Conservation (phyloP, 2,888 invertebrate species). For the Chrysomela aeneicollis region DNA sequence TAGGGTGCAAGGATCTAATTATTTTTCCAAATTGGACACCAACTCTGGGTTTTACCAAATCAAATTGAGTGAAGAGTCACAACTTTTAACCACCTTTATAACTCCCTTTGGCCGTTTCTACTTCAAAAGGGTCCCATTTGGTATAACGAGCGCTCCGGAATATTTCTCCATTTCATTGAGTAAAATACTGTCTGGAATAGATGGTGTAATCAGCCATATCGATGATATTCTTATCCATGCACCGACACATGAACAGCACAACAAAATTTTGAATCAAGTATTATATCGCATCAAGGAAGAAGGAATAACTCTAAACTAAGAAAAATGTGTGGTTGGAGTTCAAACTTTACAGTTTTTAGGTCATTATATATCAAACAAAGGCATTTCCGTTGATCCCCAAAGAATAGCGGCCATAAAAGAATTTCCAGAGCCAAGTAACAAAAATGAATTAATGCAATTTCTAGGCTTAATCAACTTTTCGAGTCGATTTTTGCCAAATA, state of each 20-base stretch:
- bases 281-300: not conserved
- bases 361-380: not conserved
- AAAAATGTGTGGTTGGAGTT: not conserved
- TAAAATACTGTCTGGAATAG: no score
- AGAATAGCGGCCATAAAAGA: not conserved
- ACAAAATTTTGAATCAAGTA: not conserved
- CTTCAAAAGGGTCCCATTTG: no score
- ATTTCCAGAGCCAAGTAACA: not conserved
- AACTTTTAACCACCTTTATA: no score
- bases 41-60: no score
- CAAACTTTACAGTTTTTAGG: not conserved
- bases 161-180: no score
- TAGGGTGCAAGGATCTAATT: not conserved
- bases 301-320: not conserved
- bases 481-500: not conserved
- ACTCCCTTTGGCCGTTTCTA: no score
- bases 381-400: not conserved
- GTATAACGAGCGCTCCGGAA: no score
- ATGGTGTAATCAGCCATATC: no score
- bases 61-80: no score
- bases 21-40: no score
- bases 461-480: slow-evolving; percentile 1
- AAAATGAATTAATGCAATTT: not conserved
- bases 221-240: not conserved
- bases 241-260: not conserved